A percentile compares a stretch with the other conserved stretches of the same genome.
These are phyloP conservation scores for Distichodus sexfasciatus DNA, from an alignment of 2,797 vertebrate genomes.

Conservation along the genomic window DNA sequence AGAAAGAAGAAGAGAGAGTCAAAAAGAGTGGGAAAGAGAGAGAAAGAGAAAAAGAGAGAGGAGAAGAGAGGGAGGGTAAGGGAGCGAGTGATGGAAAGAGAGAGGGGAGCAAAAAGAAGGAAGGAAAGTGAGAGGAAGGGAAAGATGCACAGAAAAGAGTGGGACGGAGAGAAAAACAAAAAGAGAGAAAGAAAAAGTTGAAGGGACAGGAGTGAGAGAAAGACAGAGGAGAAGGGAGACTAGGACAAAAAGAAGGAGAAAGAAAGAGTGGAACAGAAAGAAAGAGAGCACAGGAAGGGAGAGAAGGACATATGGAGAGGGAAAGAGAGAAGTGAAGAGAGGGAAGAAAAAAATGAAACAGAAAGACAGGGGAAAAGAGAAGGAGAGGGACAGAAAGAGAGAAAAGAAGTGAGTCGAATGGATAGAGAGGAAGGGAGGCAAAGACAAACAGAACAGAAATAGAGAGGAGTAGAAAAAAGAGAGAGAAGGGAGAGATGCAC, in stretches of 20 bases:
- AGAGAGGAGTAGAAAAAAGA: not conserved
- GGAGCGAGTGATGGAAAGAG: not conserved
- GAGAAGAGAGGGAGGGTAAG: not conserved
- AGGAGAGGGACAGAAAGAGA: not conserved
- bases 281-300: not conserved
- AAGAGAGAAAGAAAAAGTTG: not conserved
- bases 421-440: not conserved
- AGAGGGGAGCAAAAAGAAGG: not conserved
- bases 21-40: not conserved
- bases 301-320: not conserved
- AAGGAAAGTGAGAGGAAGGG: not conserved
- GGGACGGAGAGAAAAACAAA: not conserved
- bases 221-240: not conserved
- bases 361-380: not conserved
- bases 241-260: not conserved
- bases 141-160: not conserved
- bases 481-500: not conserved
- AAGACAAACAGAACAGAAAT: not conserved
- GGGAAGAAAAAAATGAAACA: not conserved
- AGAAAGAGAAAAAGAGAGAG: not conserved
- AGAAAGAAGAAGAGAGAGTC: not conserved
- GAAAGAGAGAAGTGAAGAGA: not conserved
- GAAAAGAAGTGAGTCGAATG: not conserved
- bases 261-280: not conserved
- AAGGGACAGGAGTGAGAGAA: not conserved